These are phyloP conservation scores for Astreopora myriophthalma DNA, from an alignment of 64 coral and sea anemone genomes.

Conservation along the genomic window DNA sequence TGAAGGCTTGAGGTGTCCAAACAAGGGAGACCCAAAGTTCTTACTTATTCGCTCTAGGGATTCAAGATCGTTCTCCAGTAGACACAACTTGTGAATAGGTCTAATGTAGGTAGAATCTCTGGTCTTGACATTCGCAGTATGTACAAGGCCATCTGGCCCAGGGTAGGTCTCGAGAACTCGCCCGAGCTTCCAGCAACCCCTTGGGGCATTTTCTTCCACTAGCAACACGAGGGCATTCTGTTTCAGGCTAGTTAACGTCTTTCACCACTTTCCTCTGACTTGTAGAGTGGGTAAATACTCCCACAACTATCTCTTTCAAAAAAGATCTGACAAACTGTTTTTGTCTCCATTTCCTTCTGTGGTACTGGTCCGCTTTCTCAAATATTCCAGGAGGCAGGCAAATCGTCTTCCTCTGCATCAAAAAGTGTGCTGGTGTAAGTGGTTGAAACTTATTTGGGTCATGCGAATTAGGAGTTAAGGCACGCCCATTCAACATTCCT, in stretches of 20 bases:
- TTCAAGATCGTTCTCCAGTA: slow-evolving; percentile 48
- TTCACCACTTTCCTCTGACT: slow-evolving; percentile 41
- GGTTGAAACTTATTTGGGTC: not conserved
- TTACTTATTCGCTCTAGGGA: no score
- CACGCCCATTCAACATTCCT: slow-evolving; percentile 37
- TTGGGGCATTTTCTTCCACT: slow-evolving; percentile 24
- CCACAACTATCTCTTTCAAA: slow-evolving; percentile 26
- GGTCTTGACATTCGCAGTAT: slow-evolving; percentile 59
- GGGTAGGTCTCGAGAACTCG: slow-evolving; percentile 56
- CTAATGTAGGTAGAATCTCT: slow-evolving; percentile 5
- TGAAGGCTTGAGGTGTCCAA: no score
- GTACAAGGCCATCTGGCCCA: slow-evolving; percentile 30
- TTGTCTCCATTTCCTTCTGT: slow-evolving; percentile 51
- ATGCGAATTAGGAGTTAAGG: slow-evolving; percentile 20
- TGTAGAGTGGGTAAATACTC: slow-evolving; percentile 13
- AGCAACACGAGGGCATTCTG: slow-evolving; percentile 48
- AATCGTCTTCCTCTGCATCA: slow-evolving; percentile 35
- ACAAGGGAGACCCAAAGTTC: no score
- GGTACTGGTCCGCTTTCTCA: not conserved
- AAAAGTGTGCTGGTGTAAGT: slow-evolving; percentile 3
- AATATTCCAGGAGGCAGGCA: slow-evolving; percentile 30
- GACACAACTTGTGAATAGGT: slow-evolving; percentile 64
- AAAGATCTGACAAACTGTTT: not conserved
- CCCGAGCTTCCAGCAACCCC: slow-evolving; percentile 57
- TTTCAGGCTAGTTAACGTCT: slow-evolving; percentile 31